Evolutionary conservation across 2,113 vertebrate genomes (phyloP), one percentile per base, ranked within the genome.

Genomic region (Gadus chalcogrammus): DNA sequence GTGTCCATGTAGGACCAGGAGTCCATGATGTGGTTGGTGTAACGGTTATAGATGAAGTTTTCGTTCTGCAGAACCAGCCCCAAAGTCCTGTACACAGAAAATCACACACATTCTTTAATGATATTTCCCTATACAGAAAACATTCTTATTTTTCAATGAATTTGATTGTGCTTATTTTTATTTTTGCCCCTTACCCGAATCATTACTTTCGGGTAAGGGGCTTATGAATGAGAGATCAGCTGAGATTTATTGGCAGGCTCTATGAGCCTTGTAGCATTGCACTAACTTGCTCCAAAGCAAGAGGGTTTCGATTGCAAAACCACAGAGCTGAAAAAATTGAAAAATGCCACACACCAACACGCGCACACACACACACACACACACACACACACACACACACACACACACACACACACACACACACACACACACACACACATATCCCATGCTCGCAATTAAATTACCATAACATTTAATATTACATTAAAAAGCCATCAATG

Each of bases 21-120:
- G 63, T 99, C 97, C 22, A 98, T 97, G 56, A 93, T 84, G 12
- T 79, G 90, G 78, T 82, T 90, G 24, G 92, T 75, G 72, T 93
- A 94, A 72, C 94, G 94, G 84, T 93, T 93, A 79, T 92, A 94
- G 89, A 88, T 95, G 85, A 95, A 94, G 69, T 90, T 93, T 64
- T 99, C 96, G 3, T 95, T 97, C 91, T 97, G 97, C 78, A 94
- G 92, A 84, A 96, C 90, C 64, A 95, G 74, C 84, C 89, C 92
- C 89, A 98, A 92, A 61, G 97, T 94, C 81, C 97, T 96, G 59
- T 85, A 92, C 73, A 89, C 15, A 58, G 16, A 17, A 58, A n/a
- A 42, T 12, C 9, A 48, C 42, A 48, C 12, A 12, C 2, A 48
- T 48, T 8, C 4, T 58, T 58, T 58, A 16, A 58, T 58, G 3